Conservation (phyloP, 2,888 invertebrate genomes). For the Chironomus riparius region DNA sequence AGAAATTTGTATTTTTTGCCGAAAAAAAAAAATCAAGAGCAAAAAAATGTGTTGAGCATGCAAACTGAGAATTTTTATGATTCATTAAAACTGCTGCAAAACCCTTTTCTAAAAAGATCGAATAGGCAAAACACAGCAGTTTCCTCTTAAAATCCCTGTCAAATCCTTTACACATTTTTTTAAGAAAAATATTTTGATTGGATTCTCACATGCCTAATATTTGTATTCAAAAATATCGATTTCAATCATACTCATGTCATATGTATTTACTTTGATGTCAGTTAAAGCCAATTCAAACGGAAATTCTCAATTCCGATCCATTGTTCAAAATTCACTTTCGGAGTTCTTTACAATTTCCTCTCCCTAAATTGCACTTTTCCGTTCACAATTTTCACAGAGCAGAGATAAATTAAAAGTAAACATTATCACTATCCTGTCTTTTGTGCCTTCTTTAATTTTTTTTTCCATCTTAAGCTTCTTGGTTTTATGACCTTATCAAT, state of each 20-base stretch:
- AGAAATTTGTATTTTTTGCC: background rate
- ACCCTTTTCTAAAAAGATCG: too few relatives aligned
- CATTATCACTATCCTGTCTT: background rate
- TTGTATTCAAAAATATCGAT: background rate
- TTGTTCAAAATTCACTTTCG: background rate
- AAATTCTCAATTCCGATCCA: constrained; percentile 2
- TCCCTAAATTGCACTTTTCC: background rate
- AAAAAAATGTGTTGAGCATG: background rate
- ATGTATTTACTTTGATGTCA: background rate
- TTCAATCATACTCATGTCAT: background rate
- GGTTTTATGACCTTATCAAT: background rate
- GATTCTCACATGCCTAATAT: background rate
- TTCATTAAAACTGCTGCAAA: background rate
- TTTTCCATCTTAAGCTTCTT: background rate
- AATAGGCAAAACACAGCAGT: too few relatives aligned
- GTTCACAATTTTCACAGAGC: background rate
- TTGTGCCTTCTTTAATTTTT: background rate
- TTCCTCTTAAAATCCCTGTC: background rate
- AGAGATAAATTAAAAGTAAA: constrained; percentile 11
- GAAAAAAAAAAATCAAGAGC: background rate
- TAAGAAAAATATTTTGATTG: constrained; percentile 14
- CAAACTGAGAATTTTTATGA: background rate
- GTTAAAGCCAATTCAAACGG: background rate
- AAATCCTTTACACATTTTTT: background rate
- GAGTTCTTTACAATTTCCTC: background rate